Base-by-base conservation (phyloP, 2,113 vertebrate genomes). In the Scolopax mira region DNA sequence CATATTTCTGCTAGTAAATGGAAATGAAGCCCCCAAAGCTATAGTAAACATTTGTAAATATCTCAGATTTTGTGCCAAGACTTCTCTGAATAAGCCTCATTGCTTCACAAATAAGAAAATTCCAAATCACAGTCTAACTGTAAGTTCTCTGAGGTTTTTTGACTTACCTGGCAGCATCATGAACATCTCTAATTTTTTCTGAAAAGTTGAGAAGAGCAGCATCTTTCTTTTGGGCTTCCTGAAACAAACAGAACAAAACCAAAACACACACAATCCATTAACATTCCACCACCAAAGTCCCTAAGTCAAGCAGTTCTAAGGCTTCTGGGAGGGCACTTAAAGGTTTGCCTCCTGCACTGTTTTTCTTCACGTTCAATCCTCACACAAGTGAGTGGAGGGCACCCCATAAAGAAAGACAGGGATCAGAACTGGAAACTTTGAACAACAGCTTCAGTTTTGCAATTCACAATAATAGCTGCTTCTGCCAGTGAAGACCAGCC, bases 221-320 rank as follows among this genome's bases (percentile, higher is more conserved):
- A 58, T 99, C 99, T 96, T 99, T 99, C 97, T 99, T 99, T 93
- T 99, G 98, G 46, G 99, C 99, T 98, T 99, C 99, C 99, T 99
- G 96, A 82, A 98, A 98, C 62, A 97, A 93, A 95, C 61, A 96
- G 79, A 94, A 74, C 52, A 98, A 77, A 97, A 85, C 82, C 85
- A 96, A 94, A 95, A 88, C 73, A 96, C 61, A 93, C 48, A 89
- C 83, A 91, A 91, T 37, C 97, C 93, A 94, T 90, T 93, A 80
- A 96, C 95, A 96, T 96, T 96, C 90, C 91, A 85, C 19, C 57
- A 75, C 70, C 48, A 11, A 91, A 95, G 60, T 51, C 88, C 46
- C 44, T 72, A 74, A 72, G 48, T 46, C 61, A 73, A 87, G 21
- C 65, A 42, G 74, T 67, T 62, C 66, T 79, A 57, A 95, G 90